A percentile compares a stretch with the other conserved stretches of the same genome.
These are phyloP conservation scores for Osmerus mordax DNA, from an alignment of 2,113 vertebrate genomes.

Conservation along the genomic window DNA sequence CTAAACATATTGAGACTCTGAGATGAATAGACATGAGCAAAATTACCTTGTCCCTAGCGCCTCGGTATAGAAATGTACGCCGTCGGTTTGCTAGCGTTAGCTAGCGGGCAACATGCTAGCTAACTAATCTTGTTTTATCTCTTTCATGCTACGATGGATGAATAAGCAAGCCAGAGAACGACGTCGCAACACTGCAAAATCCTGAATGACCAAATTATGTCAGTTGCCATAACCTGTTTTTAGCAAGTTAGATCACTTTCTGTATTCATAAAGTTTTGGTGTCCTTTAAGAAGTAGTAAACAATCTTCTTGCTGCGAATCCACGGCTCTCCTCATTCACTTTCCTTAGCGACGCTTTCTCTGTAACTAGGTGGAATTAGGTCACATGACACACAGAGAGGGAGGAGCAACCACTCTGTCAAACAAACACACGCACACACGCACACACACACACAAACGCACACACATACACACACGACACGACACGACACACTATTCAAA, in stretches of 20 bases:
- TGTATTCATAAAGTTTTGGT: slow-evolving; percentile 15
- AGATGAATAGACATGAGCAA: no score
- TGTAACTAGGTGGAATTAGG: slow-evolving; percentile 60
- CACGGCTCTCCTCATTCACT: slow-evolving; percentile 14
- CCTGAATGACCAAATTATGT: not conserved
- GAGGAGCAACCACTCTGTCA: not conserved
- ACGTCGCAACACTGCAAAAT: not conserved
- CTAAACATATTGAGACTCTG: no score
- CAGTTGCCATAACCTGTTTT: slow-evolving; percentile 20
- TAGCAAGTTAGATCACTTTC: no score
- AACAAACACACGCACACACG: no score
- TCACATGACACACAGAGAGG: slow-evolving; percentile 52
- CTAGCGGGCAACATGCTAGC: slow-evolving; percentile 37
- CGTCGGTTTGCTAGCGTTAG: slow-evolving; percentile 21
- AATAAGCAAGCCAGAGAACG: slow-evolving; percentile 6
- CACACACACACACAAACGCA: no score
- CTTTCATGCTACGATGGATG: slow-evolving; percentile 39
- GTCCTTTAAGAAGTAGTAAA: not conserved
- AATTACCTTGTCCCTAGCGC: no score
- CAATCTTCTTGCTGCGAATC: slow-evolving; percentile 6
- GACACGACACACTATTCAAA: no score
- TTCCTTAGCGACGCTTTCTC: slow-evolving; percentile 66
- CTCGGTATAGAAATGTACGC: not conserved
- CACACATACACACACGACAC: no score
- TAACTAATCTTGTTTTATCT: slow-evolving; percentile 55